Base-by-base conservation (phyloP, 2,888 invertebrate genomes). In the Campoletis raptor region DNA sequence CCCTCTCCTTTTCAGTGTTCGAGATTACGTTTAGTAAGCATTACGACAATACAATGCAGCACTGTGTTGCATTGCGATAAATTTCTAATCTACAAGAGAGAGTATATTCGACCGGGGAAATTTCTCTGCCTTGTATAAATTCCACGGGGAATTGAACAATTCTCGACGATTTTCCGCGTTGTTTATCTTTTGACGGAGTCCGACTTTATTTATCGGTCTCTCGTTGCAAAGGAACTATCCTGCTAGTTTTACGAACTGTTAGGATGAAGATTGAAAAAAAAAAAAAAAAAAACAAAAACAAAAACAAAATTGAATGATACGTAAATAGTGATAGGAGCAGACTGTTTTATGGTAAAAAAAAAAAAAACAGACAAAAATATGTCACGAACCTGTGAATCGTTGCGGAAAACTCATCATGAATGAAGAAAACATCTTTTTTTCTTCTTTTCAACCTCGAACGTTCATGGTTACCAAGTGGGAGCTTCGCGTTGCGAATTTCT, bases 11-110 rank as follows among this genome's bases (percentile, higher is more conserved):
- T 61, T 12, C 57, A 36, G 57, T 45, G 42, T 61, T 70, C 70
- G 70, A 70, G 79, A 70, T 79, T 79, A 79, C 70, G 45, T 79
- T 54, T 61, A 66, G 70, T 79, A 57, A 79, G 42, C 70, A 57
- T 57, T 70, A 54, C 42, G 70, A 54, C 79, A 61, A 79, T 79
- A 79, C 79, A 79, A 79, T 69, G 15, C 61, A 40, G n/a, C 18
- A 15, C 52, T 8, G 40, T 8, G 40, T 69, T 57, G 36, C 15
- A 61, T 70, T 37, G 42, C 42, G 30, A 70, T 70, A 79, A 54
- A 61, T 54, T 69, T 70, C 70, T 70, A 70, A 79, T 70, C 69
- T 45, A 70, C 30, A 61, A 79, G 36, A n/a, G 36, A n/a, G 69
- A n/a, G 61, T 30, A 42, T 15, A 70, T 57, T 36, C 57, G 54